Conservation (phyloP, 2,113 vertebrate species). For the Odontophorus gujanensis region DNA sequence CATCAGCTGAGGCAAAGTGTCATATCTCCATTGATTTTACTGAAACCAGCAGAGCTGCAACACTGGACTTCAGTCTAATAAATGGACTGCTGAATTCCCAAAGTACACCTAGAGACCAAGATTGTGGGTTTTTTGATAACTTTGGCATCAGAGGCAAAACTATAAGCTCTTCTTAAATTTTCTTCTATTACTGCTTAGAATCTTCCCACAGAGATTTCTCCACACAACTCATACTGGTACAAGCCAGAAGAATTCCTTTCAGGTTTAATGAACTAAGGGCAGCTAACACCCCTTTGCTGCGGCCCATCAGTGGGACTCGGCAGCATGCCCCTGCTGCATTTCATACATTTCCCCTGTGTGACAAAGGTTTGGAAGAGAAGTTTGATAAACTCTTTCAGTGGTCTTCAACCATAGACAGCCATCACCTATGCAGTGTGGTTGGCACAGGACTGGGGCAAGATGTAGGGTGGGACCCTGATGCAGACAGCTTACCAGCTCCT, state of each 20-base stretch:
- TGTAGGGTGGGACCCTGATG: background rate
- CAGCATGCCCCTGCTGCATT: background rate
- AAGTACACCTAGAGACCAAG: background rate
- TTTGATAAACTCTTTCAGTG: background rate
- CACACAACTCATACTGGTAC: background rate
- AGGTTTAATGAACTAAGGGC: background rate
- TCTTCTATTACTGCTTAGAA: background rate
- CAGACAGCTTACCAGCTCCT: background rate
- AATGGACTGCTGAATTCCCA: background rate
- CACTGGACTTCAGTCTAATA: background rate
- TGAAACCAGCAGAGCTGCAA: background rate
- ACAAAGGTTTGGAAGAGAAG: background rate
- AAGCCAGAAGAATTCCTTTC: background rate
- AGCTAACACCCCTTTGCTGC: background rate
- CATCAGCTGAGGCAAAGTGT: background rate
- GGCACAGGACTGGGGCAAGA: background rate
- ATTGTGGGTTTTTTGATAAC: background rate
- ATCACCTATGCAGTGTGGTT: fast-evolving
- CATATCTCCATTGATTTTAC: conserved; percentile 15
- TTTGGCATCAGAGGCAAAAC: background rate
- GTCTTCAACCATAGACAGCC: background rate
- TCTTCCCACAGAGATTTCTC: background rate
- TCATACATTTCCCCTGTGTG: fast-evolving
- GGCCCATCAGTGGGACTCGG: background rate
- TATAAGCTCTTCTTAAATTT: background rate